Conservation (phyloP, 2,113 vertebrate genomes). For the Grantiella picta region DNA sequence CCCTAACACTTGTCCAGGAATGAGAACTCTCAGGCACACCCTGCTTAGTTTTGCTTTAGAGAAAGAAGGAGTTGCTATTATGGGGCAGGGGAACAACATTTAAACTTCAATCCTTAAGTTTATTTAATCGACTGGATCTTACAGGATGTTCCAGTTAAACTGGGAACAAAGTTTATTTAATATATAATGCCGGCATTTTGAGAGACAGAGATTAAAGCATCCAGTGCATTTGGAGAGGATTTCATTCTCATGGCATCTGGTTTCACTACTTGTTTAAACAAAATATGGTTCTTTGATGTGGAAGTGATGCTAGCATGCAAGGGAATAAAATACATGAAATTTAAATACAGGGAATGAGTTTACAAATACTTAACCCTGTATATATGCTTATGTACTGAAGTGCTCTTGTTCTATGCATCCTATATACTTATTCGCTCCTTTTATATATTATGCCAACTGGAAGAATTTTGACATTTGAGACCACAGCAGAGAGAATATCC, state of each 20-base stretch:
- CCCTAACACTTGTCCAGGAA: not conserved
- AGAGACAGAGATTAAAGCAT: not conserved
- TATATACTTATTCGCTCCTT: not conserved
- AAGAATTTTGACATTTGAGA: not conserved
- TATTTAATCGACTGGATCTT: not conserved
- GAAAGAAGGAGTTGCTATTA: not conserved
- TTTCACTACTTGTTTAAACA: constrained; percentile 25
- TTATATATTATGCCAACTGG: not conserved
- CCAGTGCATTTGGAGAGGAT: not conserved
- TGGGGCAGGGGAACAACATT: not conserved
- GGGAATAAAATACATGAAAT: not conserved
- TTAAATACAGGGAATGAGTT: not conserved
- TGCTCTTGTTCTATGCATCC: not conserved
- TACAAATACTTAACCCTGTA: not conserved
- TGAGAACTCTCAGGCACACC: not conserved
- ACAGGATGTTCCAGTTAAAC: constrained; percentile 32
- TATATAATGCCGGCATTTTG: not conserved
- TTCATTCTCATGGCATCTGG: constrained; percentile 8
- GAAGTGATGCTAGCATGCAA: not conserved
- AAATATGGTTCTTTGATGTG: constrained; percentile 33
- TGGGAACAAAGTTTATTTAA: not conserved
- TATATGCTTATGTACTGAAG: not conserved
- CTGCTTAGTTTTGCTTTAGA: not conserved
- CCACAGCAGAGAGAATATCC: not conserved
- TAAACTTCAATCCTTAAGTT: not conserved